Evolutionary conservation across 2,113 vertebrate species (phyloP).

Genomic region (Chamaetylas fuelleborni): DNA sequence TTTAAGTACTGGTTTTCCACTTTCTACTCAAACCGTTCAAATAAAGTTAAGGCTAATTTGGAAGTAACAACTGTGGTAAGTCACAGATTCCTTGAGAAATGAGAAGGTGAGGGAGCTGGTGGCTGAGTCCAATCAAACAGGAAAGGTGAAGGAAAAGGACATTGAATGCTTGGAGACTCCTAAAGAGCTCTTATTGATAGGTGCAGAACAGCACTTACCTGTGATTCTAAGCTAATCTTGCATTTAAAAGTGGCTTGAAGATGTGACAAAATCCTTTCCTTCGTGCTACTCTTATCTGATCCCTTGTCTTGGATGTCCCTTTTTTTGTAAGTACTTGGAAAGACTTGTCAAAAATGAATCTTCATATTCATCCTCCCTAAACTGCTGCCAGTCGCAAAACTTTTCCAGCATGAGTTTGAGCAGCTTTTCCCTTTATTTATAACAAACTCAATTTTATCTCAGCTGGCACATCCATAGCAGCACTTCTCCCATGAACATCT

Average conservation of each 20-base stretch:
- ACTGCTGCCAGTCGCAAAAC: not conserved
- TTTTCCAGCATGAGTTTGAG: not conserved
- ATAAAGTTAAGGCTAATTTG: not conserved
- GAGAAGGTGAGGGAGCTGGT: not conserved
- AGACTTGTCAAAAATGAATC: not conserved
- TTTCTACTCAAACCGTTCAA: not conserved
- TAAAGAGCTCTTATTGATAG: not conserved
- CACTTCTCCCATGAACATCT: not conserved
- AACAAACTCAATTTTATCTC: not conserved
- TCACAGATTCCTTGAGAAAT: not conserved
- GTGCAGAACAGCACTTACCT: not conserved
- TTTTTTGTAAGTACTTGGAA: not conserved
- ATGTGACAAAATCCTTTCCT: not conserved
- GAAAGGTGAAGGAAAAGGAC: not conserved
- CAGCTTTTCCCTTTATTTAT: not conserved
- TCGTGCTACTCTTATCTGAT: not conserved
- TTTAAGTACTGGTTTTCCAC: not conserved
- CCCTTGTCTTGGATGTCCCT: not conserved
- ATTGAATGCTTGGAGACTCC: rapidly evolving
- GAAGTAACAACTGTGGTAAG: not conserved
- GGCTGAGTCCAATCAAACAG: not conserved
- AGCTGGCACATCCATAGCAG: not conserved
- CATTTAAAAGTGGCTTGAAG: not conserved
- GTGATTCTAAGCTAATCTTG: not conserved
- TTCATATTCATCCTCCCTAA: not conserved